phyloP scores from a whole-genome alignment of 2,113 vertebrate species.

The Mellivora capensis region DNA sequence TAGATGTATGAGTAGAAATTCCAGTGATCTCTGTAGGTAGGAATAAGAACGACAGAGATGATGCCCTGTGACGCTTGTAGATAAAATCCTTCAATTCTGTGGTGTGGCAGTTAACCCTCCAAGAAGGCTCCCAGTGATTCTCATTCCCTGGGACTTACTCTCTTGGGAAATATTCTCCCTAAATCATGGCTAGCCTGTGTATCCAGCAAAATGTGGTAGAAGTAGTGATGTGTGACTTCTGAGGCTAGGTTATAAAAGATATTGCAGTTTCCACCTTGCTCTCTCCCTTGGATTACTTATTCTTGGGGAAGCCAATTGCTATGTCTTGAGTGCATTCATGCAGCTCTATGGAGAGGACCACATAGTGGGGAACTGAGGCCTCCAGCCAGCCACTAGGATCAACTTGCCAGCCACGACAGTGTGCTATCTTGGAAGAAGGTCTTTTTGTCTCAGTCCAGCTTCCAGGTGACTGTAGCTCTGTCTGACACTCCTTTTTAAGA shows the following conservation, averaged over 20 bases:
- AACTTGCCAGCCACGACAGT: neutral
- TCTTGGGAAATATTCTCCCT: neutral
- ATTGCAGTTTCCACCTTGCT: neutral
- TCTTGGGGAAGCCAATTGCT: neutral
- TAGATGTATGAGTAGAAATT: constrained; percentile 11
- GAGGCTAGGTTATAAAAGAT: neutral
- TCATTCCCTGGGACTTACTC: neutral
- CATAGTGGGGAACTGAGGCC: neutral
- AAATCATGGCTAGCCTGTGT: neutral
- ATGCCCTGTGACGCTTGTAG: neutral
- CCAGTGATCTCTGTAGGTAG: neutral
- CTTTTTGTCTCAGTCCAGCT: neutral
- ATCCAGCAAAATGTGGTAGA: neutral
- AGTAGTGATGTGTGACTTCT: neutral
- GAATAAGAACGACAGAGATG: neutral
- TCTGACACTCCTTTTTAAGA: neutral
- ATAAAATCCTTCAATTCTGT: neutral
- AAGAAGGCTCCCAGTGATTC: neutral
- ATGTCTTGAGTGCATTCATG: neutral
- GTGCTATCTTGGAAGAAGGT: neutral
- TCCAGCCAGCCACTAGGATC: neutral
- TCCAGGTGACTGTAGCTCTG: neutral
- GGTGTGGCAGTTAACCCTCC: neutral
- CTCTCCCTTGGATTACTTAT: neutral
- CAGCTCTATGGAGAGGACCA: neutral